Conservation (phyloP, 37 sponge, comb jelly and placozoan genomes). For the Dysidea cf. avara region DNA sequence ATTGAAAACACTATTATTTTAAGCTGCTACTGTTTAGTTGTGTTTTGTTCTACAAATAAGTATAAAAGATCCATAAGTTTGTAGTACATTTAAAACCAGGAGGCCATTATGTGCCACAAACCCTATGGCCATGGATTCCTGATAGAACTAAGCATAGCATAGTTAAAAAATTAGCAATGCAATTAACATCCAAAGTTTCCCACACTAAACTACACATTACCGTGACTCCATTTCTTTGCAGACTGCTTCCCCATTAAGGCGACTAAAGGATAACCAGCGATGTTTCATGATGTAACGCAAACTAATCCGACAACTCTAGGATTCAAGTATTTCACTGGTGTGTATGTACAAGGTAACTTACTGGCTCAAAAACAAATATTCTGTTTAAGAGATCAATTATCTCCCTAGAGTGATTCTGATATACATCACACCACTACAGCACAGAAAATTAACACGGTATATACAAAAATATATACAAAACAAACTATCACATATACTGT, state of each 20-base stretch:
- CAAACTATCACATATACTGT: too few species aligned
- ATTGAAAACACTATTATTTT: too few species aligned
- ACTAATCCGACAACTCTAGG: conserved; percentile 28
- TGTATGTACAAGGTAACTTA: not conserved
- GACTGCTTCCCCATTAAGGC: conserved; percentile 34
- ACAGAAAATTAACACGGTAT: not conserved
- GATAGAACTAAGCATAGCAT: too few species aligned
- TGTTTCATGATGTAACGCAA: conserved; percentile 57
- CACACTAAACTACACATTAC: conserved; percentile 24
- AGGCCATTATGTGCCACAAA: too few species aligned
- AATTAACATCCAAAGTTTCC: not conserved
- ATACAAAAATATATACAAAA: too few species aligned
- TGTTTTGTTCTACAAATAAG: too few species aligned
- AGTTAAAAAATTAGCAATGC: too few species aligned
- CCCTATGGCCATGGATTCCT: too few species aligned
- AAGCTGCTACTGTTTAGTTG: too few species aligned
- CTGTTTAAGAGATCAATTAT: conserved; percentile 67
- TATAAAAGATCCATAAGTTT: too few species aligned
- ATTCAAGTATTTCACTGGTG: not conserved
- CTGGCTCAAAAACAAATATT: conserved; percentile 64
- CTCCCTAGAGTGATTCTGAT: conserved; percentile 14
- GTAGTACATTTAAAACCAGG: too few species aligned
- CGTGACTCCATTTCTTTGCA: conserved; percentile 35
- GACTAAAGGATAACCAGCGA: conserved; percentile 40
- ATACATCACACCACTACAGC: not conserved